Evolutionary conservation across 2,113 vertebrate species (phyloP).

Genomic region (Scomber colias): DNA sequence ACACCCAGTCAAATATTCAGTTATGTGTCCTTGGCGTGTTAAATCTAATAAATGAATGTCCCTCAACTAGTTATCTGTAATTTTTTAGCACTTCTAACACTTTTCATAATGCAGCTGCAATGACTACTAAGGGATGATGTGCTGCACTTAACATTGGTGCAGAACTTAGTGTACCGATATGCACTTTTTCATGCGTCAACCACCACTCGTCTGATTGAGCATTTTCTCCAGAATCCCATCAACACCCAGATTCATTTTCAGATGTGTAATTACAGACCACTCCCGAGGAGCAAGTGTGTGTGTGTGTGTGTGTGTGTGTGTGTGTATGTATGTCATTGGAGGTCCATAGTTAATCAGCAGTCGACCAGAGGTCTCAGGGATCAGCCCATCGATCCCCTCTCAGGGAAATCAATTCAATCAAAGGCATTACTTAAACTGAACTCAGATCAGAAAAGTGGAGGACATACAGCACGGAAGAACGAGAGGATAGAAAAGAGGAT

Average conservation of each 20-base stretch:
- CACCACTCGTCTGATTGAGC: conserved; percentile 41
- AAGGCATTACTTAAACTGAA: conserved; percentile 74
- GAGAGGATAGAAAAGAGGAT: conserved; percentile 34
- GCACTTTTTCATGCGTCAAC: conserved; percentile 30
- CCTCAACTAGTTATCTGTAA: not conserved
- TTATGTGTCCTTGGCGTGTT: no score
- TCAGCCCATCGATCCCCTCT: conserved; percentile 74
- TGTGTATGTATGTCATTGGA: conserved; percentile 43
- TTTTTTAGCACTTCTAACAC: not conserved
- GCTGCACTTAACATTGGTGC: not conserved
- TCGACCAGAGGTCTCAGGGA: conserved; percentile 64
- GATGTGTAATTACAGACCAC: conserved; percentile 70
- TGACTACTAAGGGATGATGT: not conserved
- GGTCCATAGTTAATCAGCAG: conserved; percentile 78
- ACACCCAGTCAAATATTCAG: no score
- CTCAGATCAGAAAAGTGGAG: conserved; percentile 60
- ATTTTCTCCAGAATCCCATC: conserved; percentile 57
- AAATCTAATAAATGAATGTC: not conserved
- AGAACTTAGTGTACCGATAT: conserved; percentile 27
- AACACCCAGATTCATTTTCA: conserved; percentile 64
- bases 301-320: conserved; percentile 12
- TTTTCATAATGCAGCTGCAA: not conserved
- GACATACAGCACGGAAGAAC: conserved; percentile 8
- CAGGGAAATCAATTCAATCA: conserved; percentile 81
- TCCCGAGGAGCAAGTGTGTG: not conserved